Conservation (phyloP, 2,797 vertebrate genomes). For the Chlorospingus semifuscus region DNA sequence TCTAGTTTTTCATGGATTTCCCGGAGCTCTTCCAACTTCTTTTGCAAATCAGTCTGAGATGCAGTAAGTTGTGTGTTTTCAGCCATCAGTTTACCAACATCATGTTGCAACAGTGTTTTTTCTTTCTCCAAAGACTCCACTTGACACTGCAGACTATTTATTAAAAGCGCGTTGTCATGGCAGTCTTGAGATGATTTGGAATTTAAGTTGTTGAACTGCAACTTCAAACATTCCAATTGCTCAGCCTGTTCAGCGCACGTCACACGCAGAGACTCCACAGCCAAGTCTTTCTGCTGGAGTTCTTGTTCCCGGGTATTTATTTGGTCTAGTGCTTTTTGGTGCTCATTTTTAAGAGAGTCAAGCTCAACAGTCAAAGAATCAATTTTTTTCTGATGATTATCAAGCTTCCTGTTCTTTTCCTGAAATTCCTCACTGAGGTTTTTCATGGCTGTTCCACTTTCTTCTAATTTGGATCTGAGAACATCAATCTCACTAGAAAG, state of each 20-base stretch:
- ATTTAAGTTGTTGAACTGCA: conserved; percentile 73
- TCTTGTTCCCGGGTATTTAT: conserved; percentile 74
- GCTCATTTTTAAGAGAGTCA: conserved; percentile 75
- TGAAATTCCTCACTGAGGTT: conserved; percentile 67
- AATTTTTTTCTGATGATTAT: conserved; percentile 66
- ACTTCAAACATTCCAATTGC: conserved; percentile 66
- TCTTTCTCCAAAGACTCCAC: conserved; percentile 69
- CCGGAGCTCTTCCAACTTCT: conserved; percentile 70
- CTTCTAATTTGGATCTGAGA: conserved; percentile 68
- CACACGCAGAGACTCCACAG: conserved; percentile 77
- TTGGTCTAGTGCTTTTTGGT: conserved; percentile 76
- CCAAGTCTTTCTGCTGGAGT: conserved; percentile 80
- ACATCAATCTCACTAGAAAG: conserved; percentile 71
- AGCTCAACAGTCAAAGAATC: conserved; percentile 77
- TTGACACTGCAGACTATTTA: conserved; percentile 66
- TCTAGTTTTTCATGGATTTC: conserved; percentile 75
- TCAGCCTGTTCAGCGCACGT: conserved; percentile 79
- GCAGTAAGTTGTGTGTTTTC: conserved; percentile 77
- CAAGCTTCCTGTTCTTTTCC: conserved; percentile 76
- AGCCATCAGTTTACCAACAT: conserved; percentile 62
- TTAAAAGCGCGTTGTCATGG: conserved; percentile 23
- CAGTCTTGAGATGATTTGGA: conserved; percentile 74
- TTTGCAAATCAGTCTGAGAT: conserved; percentile 47
- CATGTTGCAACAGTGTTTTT: conserved; percentile 71
- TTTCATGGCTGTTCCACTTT: conserved; percentile 37